Evolutionary conservation across 2,797 vertebrate species (phyloP).

Genomic region (Gouania willdenowi): DNA sequence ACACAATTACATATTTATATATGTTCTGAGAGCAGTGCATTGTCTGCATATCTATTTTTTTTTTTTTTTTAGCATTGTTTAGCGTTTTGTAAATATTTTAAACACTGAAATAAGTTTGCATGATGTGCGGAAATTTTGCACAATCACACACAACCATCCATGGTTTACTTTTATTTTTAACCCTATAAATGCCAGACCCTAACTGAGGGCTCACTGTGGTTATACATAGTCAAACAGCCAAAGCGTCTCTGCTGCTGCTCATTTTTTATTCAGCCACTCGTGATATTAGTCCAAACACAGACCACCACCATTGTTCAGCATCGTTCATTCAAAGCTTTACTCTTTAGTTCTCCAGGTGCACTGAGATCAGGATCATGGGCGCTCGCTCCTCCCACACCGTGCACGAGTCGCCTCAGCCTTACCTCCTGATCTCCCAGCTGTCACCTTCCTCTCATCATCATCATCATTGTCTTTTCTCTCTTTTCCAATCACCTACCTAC

Average conservation of each 20-base stretch:
- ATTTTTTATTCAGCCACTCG: neutral
- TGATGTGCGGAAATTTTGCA: conserved; percentile 59
- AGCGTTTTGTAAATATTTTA: conserved; percentile 71
- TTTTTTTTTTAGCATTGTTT: conserved; percentile 59
- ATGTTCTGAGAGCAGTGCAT: conserved; percentile 35
- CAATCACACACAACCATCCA: conserved; percentile 51
- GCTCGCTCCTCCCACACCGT: conserved; percentile 45
- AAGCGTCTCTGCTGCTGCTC: conserved; percentile 31
- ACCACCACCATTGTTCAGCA: no score
- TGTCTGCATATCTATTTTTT: conserved; percentile 47
- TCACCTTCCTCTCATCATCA: conserved; percentile 47
- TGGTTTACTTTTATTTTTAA: neutral
- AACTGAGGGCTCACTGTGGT: conserved; percentile 30
- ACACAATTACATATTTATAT: conserved; percentile 4
- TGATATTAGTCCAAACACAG: no score
- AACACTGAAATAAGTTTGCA: conserved; percentile 64
- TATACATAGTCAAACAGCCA: conserved; percentile 39
- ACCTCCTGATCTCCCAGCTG: conserved; percentile 72
- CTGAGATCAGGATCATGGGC: conserved; percentile 63
- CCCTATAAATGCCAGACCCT: conserved; percentile 45
- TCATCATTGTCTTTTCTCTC: neutral
- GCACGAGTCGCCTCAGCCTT: conserved; percentile 90
- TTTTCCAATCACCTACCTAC: no score
- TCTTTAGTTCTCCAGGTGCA: conserved; percentile 26
- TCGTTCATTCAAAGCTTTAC: conserved; percentile 52